phyloP scores from a whole-genome alignment of 2,113 vertebrate species.

The Microcebus tavaratra region DNA sequence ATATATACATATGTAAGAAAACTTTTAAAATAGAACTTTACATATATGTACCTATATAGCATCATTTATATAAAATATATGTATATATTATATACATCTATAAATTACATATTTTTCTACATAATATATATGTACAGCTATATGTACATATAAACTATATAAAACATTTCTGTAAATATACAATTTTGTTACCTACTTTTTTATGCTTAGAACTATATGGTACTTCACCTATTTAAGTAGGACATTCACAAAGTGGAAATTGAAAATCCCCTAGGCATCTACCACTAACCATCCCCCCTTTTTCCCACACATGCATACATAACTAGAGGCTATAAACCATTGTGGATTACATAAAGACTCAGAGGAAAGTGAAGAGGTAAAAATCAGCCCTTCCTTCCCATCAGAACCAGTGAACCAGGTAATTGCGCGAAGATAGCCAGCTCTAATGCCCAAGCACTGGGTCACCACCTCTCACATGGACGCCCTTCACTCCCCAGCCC shows the following conservation, averaged over 20 bases:
- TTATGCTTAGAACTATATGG: neutral
- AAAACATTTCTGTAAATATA: neutral
- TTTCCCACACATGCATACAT: neutral
- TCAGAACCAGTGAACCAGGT: constrained; percentile 54
- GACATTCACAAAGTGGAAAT: neutral
- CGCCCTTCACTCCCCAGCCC: neutral
- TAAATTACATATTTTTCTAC: neutral
- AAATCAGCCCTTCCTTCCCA: constrained; percentile 34
- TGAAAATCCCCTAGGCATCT: neutral
- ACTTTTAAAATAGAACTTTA: neutral
- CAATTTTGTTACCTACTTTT: neutral
- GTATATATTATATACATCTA: neutral
- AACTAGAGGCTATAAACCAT: neutral
- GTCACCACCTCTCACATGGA: neutral
- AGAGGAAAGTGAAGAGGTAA: constrained; percentile 37
- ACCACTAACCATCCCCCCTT: neutral
- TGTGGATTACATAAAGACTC: neutral
- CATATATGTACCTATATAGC: neutral
- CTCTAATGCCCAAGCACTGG: neutral
- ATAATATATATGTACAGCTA: neutral
- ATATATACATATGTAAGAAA: neutral
- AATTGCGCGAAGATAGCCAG: neutral
- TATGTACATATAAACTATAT: neutral
- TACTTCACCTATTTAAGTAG: neutral
- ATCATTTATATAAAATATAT: neutral